Conservation (phyloP, 2,888 invertebrate genomes). For the Ochropleura leucogaster region DNA sequence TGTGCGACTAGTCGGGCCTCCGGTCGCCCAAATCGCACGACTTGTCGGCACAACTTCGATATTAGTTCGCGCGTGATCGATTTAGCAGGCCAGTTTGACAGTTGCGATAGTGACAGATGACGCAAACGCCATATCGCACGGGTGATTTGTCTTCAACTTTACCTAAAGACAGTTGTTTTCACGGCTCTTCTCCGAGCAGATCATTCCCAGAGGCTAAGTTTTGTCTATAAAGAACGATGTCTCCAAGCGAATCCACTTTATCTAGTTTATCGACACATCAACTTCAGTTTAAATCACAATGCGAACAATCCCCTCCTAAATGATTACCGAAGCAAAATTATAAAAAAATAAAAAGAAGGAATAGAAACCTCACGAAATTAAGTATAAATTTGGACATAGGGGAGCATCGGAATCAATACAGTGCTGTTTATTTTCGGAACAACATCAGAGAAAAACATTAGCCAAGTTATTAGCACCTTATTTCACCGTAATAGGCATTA, state of each 20-base stretch:
- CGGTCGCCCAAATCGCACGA: constrained; percentile 70
- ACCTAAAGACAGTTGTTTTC: constrained; percentile 75
- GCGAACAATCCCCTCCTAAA: constrained; percentile 33
- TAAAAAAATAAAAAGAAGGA: constrained; percentile 40
- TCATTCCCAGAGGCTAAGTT: constrained; percentile 55
- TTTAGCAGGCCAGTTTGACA: constrained; percentile 87
- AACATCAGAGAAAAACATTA: constrained; percentile 33
- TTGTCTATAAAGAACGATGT: constrained; percentile 38
- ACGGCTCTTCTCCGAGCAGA: constrained; percentile 46
- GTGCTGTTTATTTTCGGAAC: constrained; percentile 32
- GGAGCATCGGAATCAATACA: constrained; percentile 22
- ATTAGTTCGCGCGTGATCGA: constrained; percentile 90
- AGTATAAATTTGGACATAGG: constrained; percentile 21
- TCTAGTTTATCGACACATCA: constrained; percentile 46
- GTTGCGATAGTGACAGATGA: constrained; percentile 89
- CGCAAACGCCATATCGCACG: constrained; percentile 84
- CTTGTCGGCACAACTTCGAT: constrained; percentile 85
- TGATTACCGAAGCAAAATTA: constrained; percentile 23
- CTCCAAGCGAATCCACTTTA: constrained; percentile 26
- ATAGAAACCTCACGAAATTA: constrained; percentile 17
- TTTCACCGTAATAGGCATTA: constrained; percentile 57
- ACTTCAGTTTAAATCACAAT: constrained; percentile 40
- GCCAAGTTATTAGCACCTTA: constrained; percentile 48
- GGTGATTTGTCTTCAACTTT: constrained; percentile 88
- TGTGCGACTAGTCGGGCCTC: constrained; percentile 67